Evolutionary conservation across 2,797 vertebrate genomes (phyloP), one percentile per base, ranked within the genome.

Genomic region (Megalops cyprinoides): DNA sequence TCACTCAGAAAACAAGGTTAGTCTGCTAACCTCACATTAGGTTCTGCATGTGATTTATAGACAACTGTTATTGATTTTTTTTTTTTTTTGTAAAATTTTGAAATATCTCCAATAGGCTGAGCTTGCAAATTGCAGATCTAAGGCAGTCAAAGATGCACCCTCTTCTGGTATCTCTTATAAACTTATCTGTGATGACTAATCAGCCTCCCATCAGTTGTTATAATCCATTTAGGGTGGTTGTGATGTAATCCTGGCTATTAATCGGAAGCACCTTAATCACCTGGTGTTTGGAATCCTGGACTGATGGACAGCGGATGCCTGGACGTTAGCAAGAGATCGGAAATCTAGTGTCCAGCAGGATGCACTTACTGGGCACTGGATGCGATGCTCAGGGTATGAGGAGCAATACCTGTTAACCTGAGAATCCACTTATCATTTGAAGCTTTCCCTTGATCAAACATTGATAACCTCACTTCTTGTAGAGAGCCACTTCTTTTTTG

Each of bases 211-310:
- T 34, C 60, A 58, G 65, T 39, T 34, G 39, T 5, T 31, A 2
- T 69, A 39, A 69, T 69, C 65, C 65, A 20, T 65, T 69, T 69
- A 56, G 53, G n/a, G 23, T 56, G 37, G 65, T 65, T 69, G 28
- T 69, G 67, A 44, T 23, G 37, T 44, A 42, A 23, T 23, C 15
- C 39, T 44, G 15, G 7, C 67, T 39, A 73, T n/a, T 23, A 7
- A 73, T 23, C 42, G 67, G 42, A 73, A 23, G 20, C 42, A 73
- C 15, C 5, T 44, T 44, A 73, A 73, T 55, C 53, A n/a, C 20
- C 55, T 56, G 23, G 1, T 25, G 1, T 60, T 31, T 60, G n/a
- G 56, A 60, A 28, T 60, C n/a, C 0, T 8, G 56, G 25, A 56
- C 56, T 9, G 56, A 60, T 60, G 28, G 25, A 1, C 2, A 62